Percentiles rank a stretch among this genome's conserved stretches.
Evolutionary conservation across 2,888 invertebrate genomes (phyloP).

Genomic region (Acleris emargana): DNA sequence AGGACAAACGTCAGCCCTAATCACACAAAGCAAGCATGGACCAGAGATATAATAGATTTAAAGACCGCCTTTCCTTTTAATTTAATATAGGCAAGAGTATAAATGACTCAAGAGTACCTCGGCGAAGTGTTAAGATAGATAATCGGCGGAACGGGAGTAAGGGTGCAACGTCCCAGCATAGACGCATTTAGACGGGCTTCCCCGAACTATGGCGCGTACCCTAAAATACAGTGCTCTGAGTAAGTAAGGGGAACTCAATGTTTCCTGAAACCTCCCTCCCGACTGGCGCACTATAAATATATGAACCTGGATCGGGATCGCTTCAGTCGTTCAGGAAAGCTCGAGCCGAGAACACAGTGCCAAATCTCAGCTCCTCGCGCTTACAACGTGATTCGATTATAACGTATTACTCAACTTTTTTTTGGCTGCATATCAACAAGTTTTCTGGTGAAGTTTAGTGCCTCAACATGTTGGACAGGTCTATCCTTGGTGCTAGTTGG

Average conservation of each 20-base stretch:
- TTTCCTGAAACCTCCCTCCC: constrained; percentile 74
- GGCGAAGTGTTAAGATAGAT: constrained; percentile 33
- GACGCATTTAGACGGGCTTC: constrained; percentile 70
- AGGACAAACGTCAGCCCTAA: no score
- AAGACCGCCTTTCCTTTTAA: not conserved
- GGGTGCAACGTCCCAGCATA: constrained; percentile 46
- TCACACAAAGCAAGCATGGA: no score
- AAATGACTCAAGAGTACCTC: constrained; percentile 4
- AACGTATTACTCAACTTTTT: constrained; percentile 43
- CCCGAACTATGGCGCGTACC: constrained; percentile 71
- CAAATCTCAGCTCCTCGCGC: constrained; percentile 62
- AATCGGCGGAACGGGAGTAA: constrained; percentile 28
- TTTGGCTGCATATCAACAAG: constrained; percentile 46
- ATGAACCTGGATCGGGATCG: constrained; percentile 65
- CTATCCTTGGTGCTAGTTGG: constrained; percentile 76
- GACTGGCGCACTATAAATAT: constrained; percentile 71
- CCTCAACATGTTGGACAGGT: constrained; percentile 74
- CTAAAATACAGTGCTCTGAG: constrained; percentile 68
- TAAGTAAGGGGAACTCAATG: constrained; percentile 67
- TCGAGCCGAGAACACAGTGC: constrained; percentile 67
- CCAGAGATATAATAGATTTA: no score
- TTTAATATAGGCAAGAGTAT: not conserved
- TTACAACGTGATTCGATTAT: constrained; percentile 64
- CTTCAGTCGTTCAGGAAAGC: constrained; percentile 78
- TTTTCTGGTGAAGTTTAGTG: constrained; percentile 30